A percentile compares a stretch with the other conserved stretches of the same genome.
Evolutionary conservation across 1,140 invertebrate species (phyloP).

Genomic region (Plutomurus gul): DNA sequence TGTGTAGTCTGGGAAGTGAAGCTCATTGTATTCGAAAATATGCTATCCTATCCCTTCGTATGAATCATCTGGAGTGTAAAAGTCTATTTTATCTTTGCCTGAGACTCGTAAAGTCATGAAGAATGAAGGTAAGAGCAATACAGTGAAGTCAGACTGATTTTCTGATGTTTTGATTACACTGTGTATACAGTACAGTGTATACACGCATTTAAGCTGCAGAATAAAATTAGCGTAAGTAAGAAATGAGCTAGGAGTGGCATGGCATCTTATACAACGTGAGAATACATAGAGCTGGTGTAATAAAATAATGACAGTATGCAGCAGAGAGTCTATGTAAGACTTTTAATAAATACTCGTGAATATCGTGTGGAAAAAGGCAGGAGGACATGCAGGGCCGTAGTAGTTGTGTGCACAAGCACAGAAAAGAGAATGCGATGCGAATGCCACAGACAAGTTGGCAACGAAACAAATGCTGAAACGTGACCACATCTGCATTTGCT

Average conservation of each 20-base stretch:
- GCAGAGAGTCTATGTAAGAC: too few species aligned
- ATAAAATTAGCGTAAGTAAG: too few species aligned
- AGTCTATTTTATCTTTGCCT: constrained; percentile 3
- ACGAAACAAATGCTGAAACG: constrained; percentile 14
- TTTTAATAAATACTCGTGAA: too few species aligned
- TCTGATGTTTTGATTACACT: too few species aligned
- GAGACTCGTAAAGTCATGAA: background rate
- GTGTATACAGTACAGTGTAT: too few species aligned
- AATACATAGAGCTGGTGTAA: too few species aligned
- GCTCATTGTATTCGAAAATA: background rate
- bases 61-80: constrained; percentile 24
- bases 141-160: background rate
- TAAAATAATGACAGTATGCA: too few species aligned
- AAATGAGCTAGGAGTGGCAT: too few species aligned
- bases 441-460: constrained; percentile 28
- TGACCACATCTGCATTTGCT: constrained; percentile 20
- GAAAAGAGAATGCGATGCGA: constrained; percentile 17
- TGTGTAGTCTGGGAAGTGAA: background rate
- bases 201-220: too few species aligned
- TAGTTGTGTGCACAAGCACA: background rate
- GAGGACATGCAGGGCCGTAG: background rate
- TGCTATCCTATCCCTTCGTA: background rate
- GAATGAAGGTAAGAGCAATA: background rate
- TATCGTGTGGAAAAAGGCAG: too few species aligned
- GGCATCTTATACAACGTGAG: too few species aligned